A percentile compares a stretch with the other conserved stretches of the same genome.
These are phyloP conservation scores for Danaus chrysippus DNA, from an alignment of 2,888 invertebrate species.

Conservation along the genomic window DNA sequence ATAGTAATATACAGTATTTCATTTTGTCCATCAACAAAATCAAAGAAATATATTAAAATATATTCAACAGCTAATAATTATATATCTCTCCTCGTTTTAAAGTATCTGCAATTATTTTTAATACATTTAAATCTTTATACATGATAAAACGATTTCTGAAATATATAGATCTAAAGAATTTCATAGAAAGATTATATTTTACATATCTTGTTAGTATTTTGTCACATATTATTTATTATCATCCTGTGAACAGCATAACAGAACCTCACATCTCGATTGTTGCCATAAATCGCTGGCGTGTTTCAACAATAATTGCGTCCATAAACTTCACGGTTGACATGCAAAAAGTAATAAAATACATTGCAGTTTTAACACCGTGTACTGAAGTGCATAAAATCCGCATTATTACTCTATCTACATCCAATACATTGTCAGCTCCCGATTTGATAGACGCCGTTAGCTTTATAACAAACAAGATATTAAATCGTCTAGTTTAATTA, in stretches of 20 bases:
- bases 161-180: no score
- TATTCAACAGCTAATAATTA: no score
- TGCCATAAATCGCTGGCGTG: conserved; percentile 47
- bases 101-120: no score
- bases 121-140: no score
- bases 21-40: no score
- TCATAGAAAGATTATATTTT: background rate
- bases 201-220: background rate
- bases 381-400: conserved; percentile 39
- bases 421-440: conserved; percentile 16
- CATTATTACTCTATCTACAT: conserved; percentile 20
- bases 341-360: conserved; percentile 62
- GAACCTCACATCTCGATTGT: conserved; percentile 39
- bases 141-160: no score
- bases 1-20: no score
- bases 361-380: conserved; percentile 39
- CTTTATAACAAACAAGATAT: background rate
- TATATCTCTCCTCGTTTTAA: no score
- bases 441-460: background rate
- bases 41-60: no score
- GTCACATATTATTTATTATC: conserved; percentile 8
- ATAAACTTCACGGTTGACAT: conserved; percentile 66
- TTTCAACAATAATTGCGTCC: conserved; percentile 61
- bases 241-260: conserved; percentile 19
- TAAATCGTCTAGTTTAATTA: background rate